These are phyloP conservation scores for Variabilichromis moorii DNA, from an alignment of 2,113 vertebrate genomes.

Conservation along the genomic window DNA sequence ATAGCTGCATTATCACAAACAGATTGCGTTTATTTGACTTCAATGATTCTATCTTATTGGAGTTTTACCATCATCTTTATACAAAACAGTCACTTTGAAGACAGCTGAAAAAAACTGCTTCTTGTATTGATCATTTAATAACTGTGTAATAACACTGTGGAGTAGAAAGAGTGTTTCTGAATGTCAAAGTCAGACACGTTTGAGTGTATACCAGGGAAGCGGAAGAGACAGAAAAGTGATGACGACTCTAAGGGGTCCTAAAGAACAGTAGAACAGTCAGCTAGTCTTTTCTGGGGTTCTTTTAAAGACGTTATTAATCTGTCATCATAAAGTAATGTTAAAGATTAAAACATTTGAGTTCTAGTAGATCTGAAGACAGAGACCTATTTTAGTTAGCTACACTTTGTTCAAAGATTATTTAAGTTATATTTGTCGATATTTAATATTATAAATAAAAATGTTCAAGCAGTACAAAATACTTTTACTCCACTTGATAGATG, in stretches of 20 bases:
- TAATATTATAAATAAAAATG: background rate
- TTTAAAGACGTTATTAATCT: background rate
- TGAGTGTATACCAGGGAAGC: background rate
- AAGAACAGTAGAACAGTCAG: background rate
- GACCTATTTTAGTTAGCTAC: background rate
- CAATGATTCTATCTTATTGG: background rate
- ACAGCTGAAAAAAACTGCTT: fast-evolving
- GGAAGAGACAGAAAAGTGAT: background rate
- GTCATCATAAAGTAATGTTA: background rate
- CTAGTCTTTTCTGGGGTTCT: background rate
- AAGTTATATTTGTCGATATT: background rate
- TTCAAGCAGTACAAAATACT: background rate
- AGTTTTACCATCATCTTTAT: background rate
- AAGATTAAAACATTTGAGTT: background rate
- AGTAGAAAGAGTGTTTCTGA: background rate
- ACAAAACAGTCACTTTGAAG: background rate
- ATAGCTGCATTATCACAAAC: background rate
- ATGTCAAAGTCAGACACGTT: background rate
- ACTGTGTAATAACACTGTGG: background rate
- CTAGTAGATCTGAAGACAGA: background rate
- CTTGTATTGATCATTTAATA: background rate
- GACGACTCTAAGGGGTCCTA: fast-evolving
- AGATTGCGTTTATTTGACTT: background rate
- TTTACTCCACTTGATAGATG: background rate
- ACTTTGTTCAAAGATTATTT: background rate